These are phyloP conservation scores for Cryptotermes secundus DNA, from an alignment of 1,140 invertebrate species.

Conservation along the genomic window DNA sequence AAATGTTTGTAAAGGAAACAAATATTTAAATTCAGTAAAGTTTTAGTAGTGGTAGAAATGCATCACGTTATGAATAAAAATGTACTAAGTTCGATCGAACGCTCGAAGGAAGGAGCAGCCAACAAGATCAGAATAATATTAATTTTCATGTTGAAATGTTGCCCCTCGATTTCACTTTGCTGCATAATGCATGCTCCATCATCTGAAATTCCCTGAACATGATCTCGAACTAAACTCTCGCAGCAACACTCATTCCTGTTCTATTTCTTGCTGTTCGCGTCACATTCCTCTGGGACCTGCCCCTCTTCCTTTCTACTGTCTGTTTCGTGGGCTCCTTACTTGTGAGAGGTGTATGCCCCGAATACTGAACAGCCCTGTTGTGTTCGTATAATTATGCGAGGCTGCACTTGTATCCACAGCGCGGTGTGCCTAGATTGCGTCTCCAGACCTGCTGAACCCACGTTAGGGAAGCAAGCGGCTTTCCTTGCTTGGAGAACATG, in stretches of 20 bases:
- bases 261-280: not conserved
- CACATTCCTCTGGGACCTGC: constrained; percentile 3
- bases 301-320: not conserved
- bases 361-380: not conserved
- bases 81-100: too few species aligned
- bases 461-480: not conserved
- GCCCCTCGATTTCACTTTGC: not conserved
- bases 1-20: too few species aligned
- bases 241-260: too few species aligned
- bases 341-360: not conserved
- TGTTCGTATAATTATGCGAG: not conserved
- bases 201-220: not conserved
- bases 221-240: not conserved
- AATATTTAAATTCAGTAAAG: too few species aligned
- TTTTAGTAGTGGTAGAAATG: too few species aligned
- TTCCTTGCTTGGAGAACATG: not conserved
- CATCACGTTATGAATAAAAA: too few species aligned
- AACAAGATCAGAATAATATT: too few species aligned
- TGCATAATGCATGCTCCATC: constrained; percentile 11
- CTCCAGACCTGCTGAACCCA: not conserved
- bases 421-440: not conserved
- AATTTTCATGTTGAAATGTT: too few species aligned
- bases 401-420: not conserved
- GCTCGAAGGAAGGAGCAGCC: too few species aligned
- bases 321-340: not conserved